These are phyloP conservation scores for Parnassius orleans DNA, from an alignment of 2,888 invertebrate genomes.

Conservation along the genomic window DNA sequence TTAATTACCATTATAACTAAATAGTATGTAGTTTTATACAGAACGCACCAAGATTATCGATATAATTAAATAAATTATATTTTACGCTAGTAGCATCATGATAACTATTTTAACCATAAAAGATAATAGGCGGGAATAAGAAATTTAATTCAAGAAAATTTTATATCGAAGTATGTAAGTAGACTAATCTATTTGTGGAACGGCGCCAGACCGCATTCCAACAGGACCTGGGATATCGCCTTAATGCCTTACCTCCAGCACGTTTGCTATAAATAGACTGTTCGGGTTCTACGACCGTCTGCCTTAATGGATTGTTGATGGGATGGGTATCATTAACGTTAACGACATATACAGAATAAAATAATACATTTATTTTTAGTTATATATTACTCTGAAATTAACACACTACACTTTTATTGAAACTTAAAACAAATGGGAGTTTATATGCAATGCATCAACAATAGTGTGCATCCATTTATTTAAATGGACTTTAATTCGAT, in stretches of 20 bases:
- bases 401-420: neutral
- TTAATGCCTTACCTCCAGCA: slow-evolving; percentile 63
- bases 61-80: no score
- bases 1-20: no score
- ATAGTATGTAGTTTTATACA: no score
- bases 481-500: slow-evolving; percentile 56
- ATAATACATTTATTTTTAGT: neutral
- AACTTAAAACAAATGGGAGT: slow-evolving; percentile 2
- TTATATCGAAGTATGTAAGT: slow-evolving; percentile 50
- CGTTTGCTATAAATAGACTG: slow-evolving; percentile 62
- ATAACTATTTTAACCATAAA: slow-evolving; percentile 1
- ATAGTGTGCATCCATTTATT: slow-evolving; percentile 70
- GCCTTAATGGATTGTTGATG: slow-evolving; percentile 41
- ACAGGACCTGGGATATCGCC: slow-evolving; percentile 64
- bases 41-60: no score
- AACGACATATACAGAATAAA: neutral
- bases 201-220: slow-evolving; percentile 76
- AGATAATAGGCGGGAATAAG: neutral
- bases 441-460: slow-evolving; percentile 43
- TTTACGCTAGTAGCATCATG: no score
- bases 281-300: slow-evolving; percentile 51
- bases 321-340: slow-evolving; percentile 5
- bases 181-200: slow-evolving; percentile 63
- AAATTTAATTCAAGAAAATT: slow-evolving; percentile 36
- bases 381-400: neutral